phyloP scores from a whole-genome alignment of 92 coral and sea anemone species.

The Porites rus region DNA sequence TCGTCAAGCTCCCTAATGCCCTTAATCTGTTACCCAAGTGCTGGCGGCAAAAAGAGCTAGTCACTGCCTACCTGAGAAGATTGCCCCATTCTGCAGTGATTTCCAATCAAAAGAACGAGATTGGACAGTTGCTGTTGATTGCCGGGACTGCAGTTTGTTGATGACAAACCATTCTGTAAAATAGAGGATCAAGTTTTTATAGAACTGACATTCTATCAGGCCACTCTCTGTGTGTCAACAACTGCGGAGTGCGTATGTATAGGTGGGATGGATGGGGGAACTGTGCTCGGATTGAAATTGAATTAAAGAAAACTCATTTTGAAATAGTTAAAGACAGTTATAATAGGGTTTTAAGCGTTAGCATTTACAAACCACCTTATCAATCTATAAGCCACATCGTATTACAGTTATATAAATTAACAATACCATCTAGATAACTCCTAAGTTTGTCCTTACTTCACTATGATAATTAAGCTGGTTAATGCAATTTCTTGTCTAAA shows the following conservation, averaged over 20 bases:
- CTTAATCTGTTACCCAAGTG: no score
- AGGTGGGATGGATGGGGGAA: background rate
- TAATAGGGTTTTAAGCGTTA: no score
- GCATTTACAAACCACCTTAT: no score
- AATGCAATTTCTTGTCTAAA: no score
- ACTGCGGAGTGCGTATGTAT: background rate
- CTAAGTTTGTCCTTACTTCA: no score
- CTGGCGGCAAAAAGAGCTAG: background rate
- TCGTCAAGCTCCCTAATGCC: no score
- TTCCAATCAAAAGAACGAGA: slow-evolving; percentile 76
- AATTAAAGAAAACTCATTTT: no score
- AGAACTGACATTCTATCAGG: background rate
- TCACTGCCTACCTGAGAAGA: slow-evolving; percentile 61
- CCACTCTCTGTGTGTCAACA: background rate
- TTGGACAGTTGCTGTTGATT: slow-evolving; percentile 30
- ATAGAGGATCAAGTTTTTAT: background rate
- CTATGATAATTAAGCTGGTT: no score
- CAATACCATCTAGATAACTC: no score
- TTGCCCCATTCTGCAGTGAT: slow-evolving; percentile 82
- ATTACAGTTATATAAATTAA: no score
- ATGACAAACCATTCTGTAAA: slow-evolving; percentile 16
- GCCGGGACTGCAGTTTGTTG: slow-evolving; percentile 1
- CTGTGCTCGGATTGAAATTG: background rate
- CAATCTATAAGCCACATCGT: no score
- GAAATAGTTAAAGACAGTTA: no score